Percentiles rank a stretch among this genome's conserved stretches.
phyloP scores from a whole-genome alignment of 2,888 invertebrate species.

The Leptarthrus brevirostris region DNA sequence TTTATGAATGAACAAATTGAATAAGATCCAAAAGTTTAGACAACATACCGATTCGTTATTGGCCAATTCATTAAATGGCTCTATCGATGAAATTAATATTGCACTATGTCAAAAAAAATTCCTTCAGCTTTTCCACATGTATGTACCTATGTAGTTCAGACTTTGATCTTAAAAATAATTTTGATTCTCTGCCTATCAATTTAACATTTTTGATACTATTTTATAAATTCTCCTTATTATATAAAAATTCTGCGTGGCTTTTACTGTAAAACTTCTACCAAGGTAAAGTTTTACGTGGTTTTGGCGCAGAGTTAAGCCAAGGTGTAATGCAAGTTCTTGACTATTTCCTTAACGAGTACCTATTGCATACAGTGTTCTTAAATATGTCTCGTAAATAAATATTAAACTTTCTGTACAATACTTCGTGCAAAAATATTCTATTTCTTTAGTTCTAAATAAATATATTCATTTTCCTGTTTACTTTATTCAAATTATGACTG shows the following conservation, averaged over 20 bases:
- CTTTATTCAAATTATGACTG: slow-evolving; percentile 42
- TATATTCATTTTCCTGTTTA: slow-evolving; percentile 56
- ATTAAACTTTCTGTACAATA: slow-evolving; percentile 43
- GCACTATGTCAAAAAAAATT: too few species aligned
- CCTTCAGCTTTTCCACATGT: background rate
- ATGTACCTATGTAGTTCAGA: too few species aligned
- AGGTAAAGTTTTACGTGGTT: background rate
- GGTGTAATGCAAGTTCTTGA: too few species aligned
- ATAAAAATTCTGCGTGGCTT: too few species aligned
- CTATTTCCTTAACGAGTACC: background rate
- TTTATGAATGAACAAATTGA: too few species aligned
- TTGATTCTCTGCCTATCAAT: slow-evolving; percentile 23
- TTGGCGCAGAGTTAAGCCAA: background rate
- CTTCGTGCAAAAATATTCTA: slow-evolving; percentile 48
- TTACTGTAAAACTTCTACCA: slow-evolving; percentile 4
- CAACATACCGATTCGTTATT: too few species aligned
- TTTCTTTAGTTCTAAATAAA: slow-evolving; percentile 45
- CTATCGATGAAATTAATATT: too few species aligned
- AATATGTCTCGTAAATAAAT: slow-evolving; percentile 44
- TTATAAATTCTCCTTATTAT: too few species aligned
- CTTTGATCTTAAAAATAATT: slow-evolving; percentile 33
- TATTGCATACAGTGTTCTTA: slow-evolving; percentile 30
- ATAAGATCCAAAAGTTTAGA: too few species aligned
- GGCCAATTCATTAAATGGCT: too few species aligned
- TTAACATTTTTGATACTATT: background rate